A percentile compares a stretch with the other conserved stretches of the same genome.
phyloP scores from a whole-genome alignment of 2,888 invertebrate genomes.

The Tillus elongatus region DNA sequence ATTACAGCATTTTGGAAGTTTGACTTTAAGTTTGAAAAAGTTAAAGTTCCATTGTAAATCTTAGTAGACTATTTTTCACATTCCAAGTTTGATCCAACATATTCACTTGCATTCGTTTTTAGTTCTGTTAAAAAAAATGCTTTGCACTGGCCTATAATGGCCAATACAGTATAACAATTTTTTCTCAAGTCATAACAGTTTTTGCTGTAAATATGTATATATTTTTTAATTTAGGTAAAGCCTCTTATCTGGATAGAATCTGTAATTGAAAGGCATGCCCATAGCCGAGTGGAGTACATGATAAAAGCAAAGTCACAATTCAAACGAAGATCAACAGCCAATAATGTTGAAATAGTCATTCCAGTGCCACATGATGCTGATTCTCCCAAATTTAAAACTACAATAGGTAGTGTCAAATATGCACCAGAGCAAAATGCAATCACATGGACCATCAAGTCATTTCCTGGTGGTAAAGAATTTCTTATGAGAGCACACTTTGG shows the following conservation, averaged over 20 bases:
- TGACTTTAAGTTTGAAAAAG: too few relatives aligned
- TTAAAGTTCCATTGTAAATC: too few relatives aligned
- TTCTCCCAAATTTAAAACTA: slow-evolving; percentile 96
- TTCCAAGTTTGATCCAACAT: too few relatives aligned
- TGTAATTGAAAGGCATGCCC: slow-evolving; percentile 93
- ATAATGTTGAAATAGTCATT: slow-evolving; percentile 96
- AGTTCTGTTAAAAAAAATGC: too few relatives aligned
- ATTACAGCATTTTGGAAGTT: too few relatives aligned
- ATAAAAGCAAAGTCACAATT: slow-evolving; percentile 98
- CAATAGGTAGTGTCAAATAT: slow-evolving; percentile 94
- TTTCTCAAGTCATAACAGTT: too few relatives aligned
- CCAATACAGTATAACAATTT: too few relatives aligned
- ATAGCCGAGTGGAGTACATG: slow-evolving; percentile 97
- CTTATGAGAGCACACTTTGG: slow-evolving; percentile 98
- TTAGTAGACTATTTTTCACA: too few relatives aligned
- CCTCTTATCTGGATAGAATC: slow-evolving; percentile 99
- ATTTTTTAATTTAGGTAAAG: slow-evolving; percentile 55
- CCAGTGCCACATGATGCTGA: slow-evolving; percentile 96
- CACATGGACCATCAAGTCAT: slow-evolving; percentile 95
- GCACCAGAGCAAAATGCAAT: slow-evolving; percentile 95
- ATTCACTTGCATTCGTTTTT: too few relatives aligned
- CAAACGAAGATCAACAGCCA: slow-evolving; percentile 93
- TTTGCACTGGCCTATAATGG: too few relatives aligned
- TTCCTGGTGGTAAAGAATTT: slow-evolving; percentile 97
- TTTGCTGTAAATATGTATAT: too few relatives aligned